These are phyloP conservation scores for Aphelenchoides fujianensis DNA, from an alignment of 1,140 invertebrate species.

Conservation along the genomic window DNA sequence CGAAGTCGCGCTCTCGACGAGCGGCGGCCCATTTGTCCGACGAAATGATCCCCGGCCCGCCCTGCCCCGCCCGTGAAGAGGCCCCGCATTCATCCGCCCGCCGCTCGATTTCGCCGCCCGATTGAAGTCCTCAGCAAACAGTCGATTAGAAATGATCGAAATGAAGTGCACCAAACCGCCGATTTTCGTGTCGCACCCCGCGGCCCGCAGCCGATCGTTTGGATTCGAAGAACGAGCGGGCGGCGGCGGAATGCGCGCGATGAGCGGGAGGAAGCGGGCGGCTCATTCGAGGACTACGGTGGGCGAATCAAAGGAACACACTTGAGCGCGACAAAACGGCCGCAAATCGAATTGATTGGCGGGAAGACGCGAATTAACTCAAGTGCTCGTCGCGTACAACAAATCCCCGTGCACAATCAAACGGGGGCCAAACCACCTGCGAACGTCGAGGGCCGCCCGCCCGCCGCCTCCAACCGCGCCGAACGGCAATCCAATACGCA, in stretches of 20 bases:
- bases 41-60: conserved; percentile 1
- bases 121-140: not conserved
- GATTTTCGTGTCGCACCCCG: no score
- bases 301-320: not conserved
- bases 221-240: not conserved
- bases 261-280: not conserved
- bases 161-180: not conserved
- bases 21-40: not conserved
- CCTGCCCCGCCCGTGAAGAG: not conserved
- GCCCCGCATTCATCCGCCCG: not conserved
- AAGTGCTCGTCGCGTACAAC: not conserved
- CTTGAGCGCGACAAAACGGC: not conserved
- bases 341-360: conserved; percentile 2
- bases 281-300: not conserved
- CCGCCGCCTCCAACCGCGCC: not conserved
- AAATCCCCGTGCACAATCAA: no score
- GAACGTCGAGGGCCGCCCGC: not conserved
- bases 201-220: not conserved
- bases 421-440: not conserved
- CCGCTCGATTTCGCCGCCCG: not conserved
- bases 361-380: not conserved
- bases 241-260: not conserved
- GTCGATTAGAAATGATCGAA: not conserved
- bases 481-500: not conserved
- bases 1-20: no score